Conservation (phyloP, 2,113 vertebrate genomes). For the Planiliza haematocheilus region DNA sequence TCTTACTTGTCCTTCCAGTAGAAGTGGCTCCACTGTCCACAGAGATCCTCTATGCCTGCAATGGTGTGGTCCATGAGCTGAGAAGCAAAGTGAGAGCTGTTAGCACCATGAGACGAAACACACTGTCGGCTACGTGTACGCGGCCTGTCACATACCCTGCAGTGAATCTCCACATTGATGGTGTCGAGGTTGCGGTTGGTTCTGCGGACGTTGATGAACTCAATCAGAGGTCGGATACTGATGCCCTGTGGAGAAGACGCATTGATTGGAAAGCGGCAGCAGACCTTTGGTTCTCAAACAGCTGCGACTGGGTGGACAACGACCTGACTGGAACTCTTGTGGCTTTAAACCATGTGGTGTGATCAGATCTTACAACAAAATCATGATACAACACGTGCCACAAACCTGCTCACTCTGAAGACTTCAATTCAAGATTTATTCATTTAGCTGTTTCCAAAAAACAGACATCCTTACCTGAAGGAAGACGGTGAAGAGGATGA, state of each 20-base stretch:
- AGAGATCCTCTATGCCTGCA: conserved; percentile 95
- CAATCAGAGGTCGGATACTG: conserved; percentile 94
- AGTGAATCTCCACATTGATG: conserved; percentile 94
- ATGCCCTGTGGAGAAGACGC: conserved; percentile 86
- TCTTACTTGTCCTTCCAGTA: conserved; percentile 98
- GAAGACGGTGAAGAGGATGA: conserved; percentile 98
- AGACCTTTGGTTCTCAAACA: too few species aligned
- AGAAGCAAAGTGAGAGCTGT: conserved; percentile 19
- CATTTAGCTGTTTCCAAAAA: conserved; percentile 81
- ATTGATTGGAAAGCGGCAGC: too few species aligned
- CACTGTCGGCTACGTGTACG: neutral
- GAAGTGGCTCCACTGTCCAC: conserved; percentile 97
- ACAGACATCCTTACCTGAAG: conserved; percentile 85
- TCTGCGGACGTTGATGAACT: conserved; percentile 93
- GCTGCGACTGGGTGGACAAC: too few species aligned
- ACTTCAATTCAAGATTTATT: too few species aligned
- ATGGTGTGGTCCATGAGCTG: conserved; percentile 96
- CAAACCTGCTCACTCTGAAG: too few species aligned
- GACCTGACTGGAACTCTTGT: too few species aligned
- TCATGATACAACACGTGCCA: too few species aligned
- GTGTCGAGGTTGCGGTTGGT: conserved; percentile 91
- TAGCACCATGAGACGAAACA: neutral
- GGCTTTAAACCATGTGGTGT: too few species aligned
- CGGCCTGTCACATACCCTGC: conserved; percentile 84
- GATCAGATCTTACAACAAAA: too few species aligned